Conservation (phyloP, 2,888 invertebrate species). For the Microctonus brassicae region DNA sequence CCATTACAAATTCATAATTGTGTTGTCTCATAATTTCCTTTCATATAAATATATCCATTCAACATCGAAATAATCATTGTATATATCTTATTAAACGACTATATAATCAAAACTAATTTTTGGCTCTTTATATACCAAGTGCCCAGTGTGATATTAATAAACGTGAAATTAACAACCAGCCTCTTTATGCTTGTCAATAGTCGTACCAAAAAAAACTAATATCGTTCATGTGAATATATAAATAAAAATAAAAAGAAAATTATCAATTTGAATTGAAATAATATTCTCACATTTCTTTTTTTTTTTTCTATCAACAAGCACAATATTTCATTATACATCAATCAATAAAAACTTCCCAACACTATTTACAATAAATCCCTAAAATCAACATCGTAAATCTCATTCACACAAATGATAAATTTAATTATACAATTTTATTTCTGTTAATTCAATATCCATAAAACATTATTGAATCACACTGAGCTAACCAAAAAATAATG, state of each 20-base stretch:
- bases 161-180: background rate
- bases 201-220: background rate
- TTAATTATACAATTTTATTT: conserved; percentile 4
- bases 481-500: background rate
- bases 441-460: background rate
- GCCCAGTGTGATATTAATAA: background rate
- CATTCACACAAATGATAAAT: background rate
- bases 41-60: background rate
- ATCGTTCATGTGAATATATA: background rate
- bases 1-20: background rate
- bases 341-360: conserved; percentile 9
- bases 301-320: background rate
- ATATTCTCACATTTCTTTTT: background rate
- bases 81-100: background rate
- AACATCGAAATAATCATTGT: background rate
- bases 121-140: background rate
- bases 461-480: background rate
- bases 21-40: no score
- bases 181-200: background rate
- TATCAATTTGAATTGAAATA: background rate
- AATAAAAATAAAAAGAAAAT: background rate
- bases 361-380: conserved; percentile 15
- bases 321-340: background rate
- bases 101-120: conserved; percentile 26
- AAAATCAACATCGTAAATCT: no score